phyloP scores from a whole-genome alignment of 2,113 vertebrate species.

The Alectura lathami region DNA sequence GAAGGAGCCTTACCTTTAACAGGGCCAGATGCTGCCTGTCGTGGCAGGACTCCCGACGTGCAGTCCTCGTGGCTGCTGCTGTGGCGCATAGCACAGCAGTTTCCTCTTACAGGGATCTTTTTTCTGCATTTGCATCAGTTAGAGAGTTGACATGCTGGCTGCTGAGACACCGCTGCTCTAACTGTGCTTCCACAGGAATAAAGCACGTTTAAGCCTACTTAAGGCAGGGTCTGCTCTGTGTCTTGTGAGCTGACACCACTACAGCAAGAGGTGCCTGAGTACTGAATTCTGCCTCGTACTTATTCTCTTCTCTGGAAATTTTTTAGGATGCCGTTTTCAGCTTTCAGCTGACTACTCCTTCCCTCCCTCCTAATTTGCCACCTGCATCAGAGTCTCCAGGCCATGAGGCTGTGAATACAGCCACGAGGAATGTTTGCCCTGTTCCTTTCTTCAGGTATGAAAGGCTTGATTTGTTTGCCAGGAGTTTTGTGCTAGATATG shows the following conservation, averaged over 20 bases:
- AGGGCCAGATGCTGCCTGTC: rapidly evolving
- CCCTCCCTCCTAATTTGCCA: not conserved
- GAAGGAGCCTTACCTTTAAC: not conserved
- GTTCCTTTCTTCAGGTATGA: not conserved
- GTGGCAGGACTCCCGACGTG: not conserved
- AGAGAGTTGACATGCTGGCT: not conserved
- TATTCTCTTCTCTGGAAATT: not conserved
- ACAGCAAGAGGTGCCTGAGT: rapidly evolving
- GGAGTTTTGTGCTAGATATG: not conserved
- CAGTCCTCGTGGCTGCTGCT: not conserved
- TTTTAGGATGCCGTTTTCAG: rapidly evolving
- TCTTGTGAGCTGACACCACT: no score
- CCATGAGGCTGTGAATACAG: not conserved
- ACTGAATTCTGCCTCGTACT: not conserved
- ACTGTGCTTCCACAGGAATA: not conserved
- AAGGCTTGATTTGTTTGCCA: not conserved
- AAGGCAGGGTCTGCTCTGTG: no score
- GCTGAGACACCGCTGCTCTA: not conserved
- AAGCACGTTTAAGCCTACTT: no score
- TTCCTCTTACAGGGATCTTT: not conserved
- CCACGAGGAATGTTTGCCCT: not conserved
- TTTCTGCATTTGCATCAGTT: not conserved
- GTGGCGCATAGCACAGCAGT: not conserved
- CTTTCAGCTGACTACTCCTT: not conserved
- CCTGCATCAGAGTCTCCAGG: rapidly evolving